These are phyloP conservation scores for Dorcus parallelipipedus DNA, from an alignment of 2,888 invertebrate species.

Conservation along the genomic window DNA sequence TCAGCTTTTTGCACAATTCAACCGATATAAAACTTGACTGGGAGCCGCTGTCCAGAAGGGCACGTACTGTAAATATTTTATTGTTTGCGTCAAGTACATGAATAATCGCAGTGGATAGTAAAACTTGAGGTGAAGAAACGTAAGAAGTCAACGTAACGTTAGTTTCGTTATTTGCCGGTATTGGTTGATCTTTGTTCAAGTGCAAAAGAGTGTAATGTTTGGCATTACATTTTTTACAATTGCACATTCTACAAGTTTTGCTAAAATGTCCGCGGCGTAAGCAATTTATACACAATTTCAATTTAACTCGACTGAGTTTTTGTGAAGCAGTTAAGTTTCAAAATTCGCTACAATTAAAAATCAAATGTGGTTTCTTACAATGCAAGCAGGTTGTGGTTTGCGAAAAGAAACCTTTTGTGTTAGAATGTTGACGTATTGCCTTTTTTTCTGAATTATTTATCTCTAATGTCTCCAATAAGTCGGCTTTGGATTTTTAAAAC, in stretches of 20 bases:
- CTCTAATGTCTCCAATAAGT: slow-evolving; percentile 11
- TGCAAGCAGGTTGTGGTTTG: not conserved
- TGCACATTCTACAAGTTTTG: slow-evolving; percentile 9
- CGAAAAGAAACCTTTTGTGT: no score
- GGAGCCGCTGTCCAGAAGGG: slow-evolving; percentile 21
- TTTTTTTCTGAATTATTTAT: not conserved
- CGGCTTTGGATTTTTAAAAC: slow-evolving; percentile 8
- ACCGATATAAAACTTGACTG: slow-evolving; percentile 16
- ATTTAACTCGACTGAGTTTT: slow-evolving; percentile 2
- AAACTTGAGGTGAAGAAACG: slow-evolving; percentile 1
- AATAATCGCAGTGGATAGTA: slow-evolving; percentile 17
- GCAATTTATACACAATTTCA: slow-evolving; percentile 12
- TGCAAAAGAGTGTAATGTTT: slow-evolving; percentile 18
- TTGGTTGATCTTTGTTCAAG: no score
- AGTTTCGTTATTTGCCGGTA: not conserved
- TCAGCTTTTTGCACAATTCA: slow-evolving; percentile 4
- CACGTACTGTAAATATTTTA: no score
- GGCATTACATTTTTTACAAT: slow-evolving; percentile 14
- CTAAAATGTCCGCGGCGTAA: slow-evolving; percentile 13
- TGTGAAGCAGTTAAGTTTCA: not conserved
- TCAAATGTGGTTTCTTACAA: not conserved
- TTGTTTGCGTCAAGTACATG: slow-evolving; percentile 1
- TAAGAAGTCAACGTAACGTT: no score
- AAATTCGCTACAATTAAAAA: not conserved
- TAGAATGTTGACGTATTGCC: not conserved